phyloP scores from a whole-genome alignment of 2,797 vertebrate species.

The Xenops minutus region DNA sequence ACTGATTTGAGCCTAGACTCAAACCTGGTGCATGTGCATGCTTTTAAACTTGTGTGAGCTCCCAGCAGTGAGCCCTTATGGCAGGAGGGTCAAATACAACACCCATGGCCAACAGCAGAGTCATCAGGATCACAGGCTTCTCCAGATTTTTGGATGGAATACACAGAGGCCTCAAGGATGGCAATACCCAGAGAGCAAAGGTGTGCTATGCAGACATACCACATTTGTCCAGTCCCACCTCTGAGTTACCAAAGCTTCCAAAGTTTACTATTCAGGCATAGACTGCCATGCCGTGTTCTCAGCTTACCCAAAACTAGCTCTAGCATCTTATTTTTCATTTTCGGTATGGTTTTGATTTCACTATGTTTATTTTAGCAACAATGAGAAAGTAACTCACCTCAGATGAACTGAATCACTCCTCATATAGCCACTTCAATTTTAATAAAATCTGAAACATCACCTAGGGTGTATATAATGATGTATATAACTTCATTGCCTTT shows the following conservation, averaged over 20 bases:
- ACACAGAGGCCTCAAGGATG: background rate
- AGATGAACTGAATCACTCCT: background rate
- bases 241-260: background rate
- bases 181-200: background rate
- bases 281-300: background rate
- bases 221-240: background rate
- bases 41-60: background rate
- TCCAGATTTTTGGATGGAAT: background rate
- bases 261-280: background rate
- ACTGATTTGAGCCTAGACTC: background rate
- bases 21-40: background rate
- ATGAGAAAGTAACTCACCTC: background rate
- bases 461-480: background rate
- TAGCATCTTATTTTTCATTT: background rate
- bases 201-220: background rate
- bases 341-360: background rate
- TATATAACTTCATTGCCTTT: background rate
- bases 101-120: background rate
- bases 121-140: background rate
- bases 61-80: fast-evolving
- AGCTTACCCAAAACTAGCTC: background rate
- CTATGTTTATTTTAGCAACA: background rate
- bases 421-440: fast-evolving
- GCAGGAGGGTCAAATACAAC: background rate
- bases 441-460: background rate